Conservation (phyloP, 2,113 vertebrate genomes). For the Toxotes jaculatrix region DNA sequence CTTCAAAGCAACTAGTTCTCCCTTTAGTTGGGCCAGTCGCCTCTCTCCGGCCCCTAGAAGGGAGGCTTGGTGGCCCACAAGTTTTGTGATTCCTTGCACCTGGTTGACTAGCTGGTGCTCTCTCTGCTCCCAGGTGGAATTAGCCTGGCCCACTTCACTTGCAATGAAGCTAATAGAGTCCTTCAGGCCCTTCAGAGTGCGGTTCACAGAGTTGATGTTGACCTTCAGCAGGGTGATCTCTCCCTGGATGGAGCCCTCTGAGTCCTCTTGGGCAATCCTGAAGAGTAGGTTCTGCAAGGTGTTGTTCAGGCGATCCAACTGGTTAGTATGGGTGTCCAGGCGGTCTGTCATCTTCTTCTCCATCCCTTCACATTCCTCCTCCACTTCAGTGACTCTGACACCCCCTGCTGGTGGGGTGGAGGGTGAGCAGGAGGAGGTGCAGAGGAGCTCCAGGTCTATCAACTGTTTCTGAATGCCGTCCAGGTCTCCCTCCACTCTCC, state of each 20-base stretch:
- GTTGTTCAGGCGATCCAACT: conserved; percentile 88
- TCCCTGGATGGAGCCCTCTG: conserved; percentile 87
- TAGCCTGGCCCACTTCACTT: conserved; percentile 86
- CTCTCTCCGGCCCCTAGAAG: conserved; percentile 90
- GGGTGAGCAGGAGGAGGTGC: conserved; percentile 87
- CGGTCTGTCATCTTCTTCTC: conserved; percentile 88
- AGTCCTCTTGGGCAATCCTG: conserved; percentile 85
- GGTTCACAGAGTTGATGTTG: conserved; percentile 95
- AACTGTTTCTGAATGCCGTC: conserved; percentile 90
- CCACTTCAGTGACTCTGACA: conserved; percentile 77
- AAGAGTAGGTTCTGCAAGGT: conserved; percentile 89
- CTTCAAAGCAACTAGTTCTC: conserved; percentile 90
- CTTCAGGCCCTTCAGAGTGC: conserved; percentile 93
- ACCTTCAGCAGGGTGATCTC: conserved; percentile 98
- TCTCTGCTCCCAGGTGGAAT: conserved; percentile 89
- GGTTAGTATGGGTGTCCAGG: conserved; percentile 86
- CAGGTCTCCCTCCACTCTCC: conserved; percentile 83
- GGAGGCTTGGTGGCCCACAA: conserved; percentile 89
- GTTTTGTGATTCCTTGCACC: conserved; percentile 92
- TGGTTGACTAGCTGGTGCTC: conserved; percentile 90
- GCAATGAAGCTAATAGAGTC: conserved; percentile 92
- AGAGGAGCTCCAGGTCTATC: conserved; percentile 88
- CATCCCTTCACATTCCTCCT: conserved; percentile 87
- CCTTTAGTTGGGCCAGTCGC: conserved; percentile 90
- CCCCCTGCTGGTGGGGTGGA: conserved; percentile 77